Evolutionary conservation across 2,888 invertebrate species (phyloP).

Genomic region (Drosophila bunnanda): DNA sequence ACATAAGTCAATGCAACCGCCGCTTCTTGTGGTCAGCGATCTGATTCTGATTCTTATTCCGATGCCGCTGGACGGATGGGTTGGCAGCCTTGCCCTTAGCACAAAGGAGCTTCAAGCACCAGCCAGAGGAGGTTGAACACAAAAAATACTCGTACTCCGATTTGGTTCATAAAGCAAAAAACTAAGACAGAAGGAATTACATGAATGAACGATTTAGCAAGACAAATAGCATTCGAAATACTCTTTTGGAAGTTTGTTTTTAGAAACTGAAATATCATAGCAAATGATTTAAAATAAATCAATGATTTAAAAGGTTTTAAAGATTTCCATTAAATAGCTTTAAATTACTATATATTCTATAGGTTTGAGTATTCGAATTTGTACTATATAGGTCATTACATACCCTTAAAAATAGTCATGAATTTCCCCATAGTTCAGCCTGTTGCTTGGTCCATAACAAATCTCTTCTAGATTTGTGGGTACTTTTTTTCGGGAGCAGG

Average conservation of each 20-base stretch:
- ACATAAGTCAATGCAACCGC: conserved; percentile 50
- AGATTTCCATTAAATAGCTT: neutral
- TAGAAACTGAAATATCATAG: too few relatives aligned
- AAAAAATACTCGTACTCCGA: conserved; percentile 46
- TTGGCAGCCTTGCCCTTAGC: conserved; percentile 71
- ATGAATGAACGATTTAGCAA: conserved; percentile 21
- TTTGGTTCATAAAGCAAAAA: conserved; percentile 80
- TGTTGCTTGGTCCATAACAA: conserved; percentile 41
- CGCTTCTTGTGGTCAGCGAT: conserved; percentile 40
- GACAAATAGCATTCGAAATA: conserved; percentile 3
- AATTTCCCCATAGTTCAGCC: conserved; percentile 5
- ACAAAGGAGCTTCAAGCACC: conserved; percentile 42
- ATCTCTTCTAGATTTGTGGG: conserved; percentile 32
- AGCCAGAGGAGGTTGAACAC: conserved; percentile 25
- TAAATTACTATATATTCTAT: neutral
- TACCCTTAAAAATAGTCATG: neutral
- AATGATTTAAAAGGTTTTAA: too few relatives aligned
- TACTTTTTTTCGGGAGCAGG: conserved; percentile 17
- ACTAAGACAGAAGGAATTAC: conserved; percentile 35
- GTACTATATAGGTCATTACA: too few relatives aligned
- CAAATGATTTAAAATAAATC: neutral
- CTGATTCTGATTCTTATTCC: conserved; percentile 36
- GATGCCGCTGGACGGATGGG: conserved; percentile 6
- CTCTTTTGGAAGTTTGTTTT: neutral
- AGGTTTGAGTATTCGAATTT: neutral